Evolutionary conservation across 23 tunicate genomes (phyloP).

Genomic region (Ciona savignyi): DNA sequence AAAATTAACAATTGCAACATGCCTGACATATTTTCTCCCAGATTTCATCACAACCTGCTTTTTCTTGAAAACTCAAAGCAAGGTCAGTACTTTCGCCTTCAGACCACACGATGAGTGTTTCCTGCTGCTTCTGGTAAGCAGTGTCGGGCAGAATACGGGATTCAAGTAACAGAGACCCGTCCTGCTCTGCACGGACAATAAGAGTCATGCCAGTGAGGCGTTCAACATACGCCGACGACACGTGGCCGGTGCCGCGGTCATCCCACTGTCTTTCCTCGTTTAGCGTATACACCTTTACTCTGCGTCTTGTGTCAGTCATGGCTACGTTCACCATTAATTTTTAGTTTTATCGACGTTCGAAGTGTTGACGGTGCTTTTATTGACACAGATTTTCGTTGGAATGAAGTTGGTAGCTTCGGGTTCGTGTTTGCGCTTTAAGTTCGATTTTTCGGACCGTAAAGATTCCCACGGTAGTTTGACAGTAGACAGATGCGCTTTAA

Average conservation of each 20-base stretch:
- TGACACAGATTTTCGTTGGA: slow-evolving; percentile 54
- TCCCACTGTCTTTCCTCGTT: slow-evolving; percentile 94
- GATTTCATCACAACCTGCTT: slow-evolving; percentile 92
- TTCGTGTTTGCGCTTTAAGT: background rate
- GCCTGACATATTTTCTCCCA: slow-evolving; percentile 95
- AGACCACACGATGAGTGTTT: slow-evolving; percentile 93
- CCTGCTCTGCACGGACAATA: slow-evolving; percentile 82
- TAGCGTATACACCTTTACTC: slow-evolving; percentile 84
- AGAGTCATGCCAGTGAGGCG: slow-evolving; percentile 46
- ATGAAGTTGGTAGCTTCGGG: background rate
- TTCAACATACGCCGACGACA: slow-evolving; percentile 44
- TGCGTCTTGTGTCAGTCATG: slow-evolving; percentile 75
- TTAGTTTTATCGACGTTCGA: background rate
- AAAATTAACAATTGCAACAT: slow-evolving; percentile 1
- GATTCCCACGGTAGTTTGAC: slow-evolving; percentile 32
- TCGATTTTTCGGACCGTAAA: slow-evolving; percentile 30
- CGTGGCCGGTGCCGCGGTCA: slow-evolving; percentile 95
- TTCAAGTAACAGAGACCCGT: slow-evolving; percentile 65
- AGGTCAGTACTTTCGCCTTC: slow-evolving; percentile 86
- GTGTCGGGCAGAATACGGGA: slow-evolving; percentile 74
- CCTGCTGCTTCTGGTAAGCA: slow-evolving; percentile 95
- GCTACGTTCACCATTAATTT: slow-evolving; percentile 1
- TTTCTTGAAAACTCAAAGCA: slow-evolving; percentile 89
- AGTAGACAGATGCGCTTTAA: slow-evolving; percentile 8
- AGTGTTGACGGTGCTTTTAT: slow-evolving; percentile 7